phyloP scores from a whole-genome alignment of 2,113 vertebrate species.

The Telmatochromis brachygnathus region DNA sequence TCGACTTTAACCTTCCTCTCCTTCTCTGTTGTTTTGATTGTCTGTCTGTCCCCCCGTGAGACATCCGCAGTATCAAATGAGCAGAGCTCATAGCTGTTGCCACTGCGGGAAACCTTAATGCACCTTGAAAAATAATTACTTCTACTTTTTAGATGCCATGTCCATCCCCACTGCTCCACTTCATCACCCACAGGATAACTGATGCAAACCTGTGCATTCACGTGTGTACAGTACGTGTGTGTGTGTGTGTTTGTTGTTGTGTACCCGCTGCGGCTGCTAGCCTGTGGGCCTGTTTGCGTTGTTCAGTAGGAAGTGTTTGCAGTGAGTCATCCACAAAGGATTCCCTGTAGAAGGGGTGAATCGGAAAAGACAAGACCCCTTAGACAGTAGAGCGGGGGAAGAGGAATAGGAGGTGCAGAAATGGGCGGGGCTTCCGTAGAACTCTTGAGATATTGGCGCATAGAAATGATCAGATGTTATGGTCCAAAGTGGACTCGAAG shows the following conservation, averaged over 20 bases:
- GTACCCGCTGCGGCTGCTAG: constrained; percentile 11
- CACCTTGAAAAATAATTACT: constrained; percentile 60
- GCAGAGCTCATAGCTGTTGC: constrained; percentile 16
- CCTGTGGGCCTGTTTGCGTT: constrained; percentile 67
- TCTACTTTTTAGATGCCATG: constrained; percentile 32
- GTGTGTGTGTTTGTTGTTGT: constrained; percentile 26
- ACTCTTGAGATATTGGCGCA: not conserved
- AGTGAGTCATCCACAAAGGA: constrained; percentile 80
- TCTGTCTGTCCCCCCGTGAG: not conserved
- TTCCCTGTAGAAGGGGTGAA: constrained; percentile 76
- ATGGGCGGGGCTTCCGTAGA: not conserved
- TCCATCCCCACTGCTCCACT: constrained; percentile 30
- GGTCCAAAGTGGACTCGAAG: not conserved
- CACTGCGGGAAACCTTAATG: constrained; percentile 35
- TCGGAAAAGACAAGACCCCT: constrained; percentile 56
- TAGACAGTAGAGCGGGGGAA: not conserved
- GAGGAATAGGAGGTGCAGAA: not conserved
- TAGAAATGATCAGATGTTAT: not conserved
- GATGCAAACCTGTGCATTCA: constrained; percentile 50
- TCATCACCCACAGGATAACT: constrained; percentile 45
- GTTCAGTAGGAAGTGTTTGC: constrained; percentile 69
- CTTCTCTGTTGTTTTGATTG: constrained; percentile 38
- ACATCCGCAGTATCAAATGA: constrained; percentile 16
- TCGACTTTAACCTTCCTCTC: not conserved
- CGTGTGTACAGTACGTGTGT: not conserved